These are phyloP conservation scores for Lepidochrysops patricia DNA, from an alignment of 2,888 invertebrate genomes.

Conservation along the genomic window DNA sequence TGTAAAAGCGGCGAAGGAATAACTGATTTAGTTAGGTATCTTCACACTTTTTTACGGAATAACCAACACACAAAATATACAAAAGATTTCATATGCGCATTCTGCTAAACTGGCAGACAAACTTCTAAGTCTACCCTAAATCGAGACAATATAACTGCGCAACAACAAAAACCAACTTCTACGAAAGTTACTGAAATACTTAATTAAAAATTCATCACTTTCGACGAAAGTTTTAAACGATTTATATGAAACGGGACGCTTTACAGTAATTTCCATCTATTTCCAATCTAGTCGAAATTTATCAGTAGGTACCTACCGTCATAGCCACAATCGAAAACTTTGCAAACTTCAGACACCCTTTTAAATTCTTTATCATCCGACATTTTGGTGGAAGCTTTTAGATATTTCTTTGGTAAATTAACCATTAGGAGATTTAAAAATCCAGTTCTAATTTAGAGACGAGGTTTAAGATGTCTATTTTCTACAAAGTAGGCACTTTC, in stretches of 20 bases:
- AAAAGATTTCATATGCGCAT: neutral
- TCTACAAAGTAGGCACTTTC: too few relatives aligned
- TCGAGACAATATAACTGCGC: neutral
- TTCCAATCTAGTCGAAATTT: conserved; percentile 18
- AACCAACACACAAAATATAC: too few relatives aligned
- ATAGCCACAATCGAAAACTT: conserved; percentile 21
- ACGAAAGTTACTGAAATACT: neutral
- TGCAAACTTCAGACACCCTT: conserved; percentile 20
- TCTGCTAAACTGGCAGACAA: neutral
- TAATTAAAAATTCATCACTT: conserved; percentile 1
- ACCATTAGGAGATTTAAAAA: neutral
- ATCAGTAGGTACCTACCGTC: conserved; percentile 24
- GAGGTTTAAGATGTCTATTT: too few relatives aligned
- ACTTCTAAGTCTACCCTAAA: neutral
- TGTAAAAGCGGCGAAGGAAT: too few relatives aligned
- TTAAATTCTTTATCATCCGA: conserved; percentile 23
- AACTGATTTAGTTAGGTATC: too few relatives aligned
- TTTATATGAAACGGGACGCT: neutral
- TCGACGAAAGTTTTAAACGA: neutral
- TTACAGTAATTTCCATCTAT: conserved; percentile 11
- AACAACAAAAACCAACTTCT: neutral
- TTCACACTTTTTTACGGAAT: too few relatives aligned
- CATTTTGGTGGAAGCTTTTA: conserved; percentile 22
- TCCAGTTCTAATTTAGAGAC: conserved; percentile 37
- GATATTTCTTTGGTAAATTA: conserved; percentile 14